These are phyloP conservation scores for Mnemiopsis leidyi DNA, from an alignment of 37 sponge, comb jelly and placozoan genomes.

Conservation along the genomic window DNA sequence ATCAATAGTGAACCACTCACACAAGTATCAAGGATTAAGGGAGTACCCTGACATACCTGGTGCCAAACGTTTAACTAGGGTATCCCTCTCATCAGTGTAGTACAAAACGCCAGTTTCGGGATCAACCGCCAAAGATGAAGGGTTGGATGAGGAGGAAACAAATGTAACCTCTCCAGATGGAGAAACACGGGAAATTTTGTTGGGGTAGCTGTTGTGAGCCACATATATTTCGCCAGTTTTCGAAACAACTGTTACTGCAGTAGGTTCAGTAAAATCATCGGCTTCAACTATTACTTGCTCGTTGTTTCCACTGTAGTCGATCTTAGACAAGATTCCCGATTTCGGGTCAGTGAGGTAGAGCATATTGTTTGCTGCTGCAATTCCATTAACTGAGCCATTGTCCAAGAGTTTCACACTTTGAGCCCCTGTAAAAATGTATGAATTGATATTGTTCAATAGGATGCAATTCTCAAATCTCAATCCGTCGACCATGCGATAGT, in stretches of 20 bases:
- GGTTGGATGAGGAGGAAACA: not conserved
- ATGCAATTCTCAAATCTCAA: no score
- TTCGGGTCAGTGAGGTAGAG: not conserved
- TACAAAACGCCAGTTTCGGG: not conserved
- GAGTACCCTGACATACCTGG: not conserved
- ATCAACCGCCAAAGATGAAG: not conserved
- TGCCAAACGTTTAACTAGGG: not conserved
- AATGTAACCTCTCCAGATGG: not conserved
- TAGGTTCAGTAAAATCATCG: not conserved
- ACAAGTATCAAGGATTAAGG: no score
- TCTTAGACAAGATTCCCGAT: not conserved
- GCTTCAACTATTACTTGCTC: not conserved
- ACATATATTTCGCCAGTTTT: not conserved
- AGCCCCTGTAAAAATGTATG: not conserved
- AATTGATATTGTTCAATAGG: not conserved
- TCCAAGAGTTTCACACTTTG: not conserved
- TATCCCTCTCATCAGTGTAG: not conserved
- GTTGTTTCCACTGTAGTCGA: slow-evolving; percentile 2
- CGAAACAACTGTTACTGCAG: not conserved
- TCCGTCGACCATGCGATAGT: no score
- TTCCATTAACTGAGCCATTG: not conserved
- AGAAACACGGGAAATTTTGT: not conserved
- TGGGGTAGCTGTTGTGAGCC: not conserved
- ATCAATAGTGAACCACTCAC: no score
- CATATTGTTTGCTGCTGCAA: not conserved